phyloP scores from a whole-genome alignment of 2,888 invertebrate species.

The Cantharis lateralis region DNA sequence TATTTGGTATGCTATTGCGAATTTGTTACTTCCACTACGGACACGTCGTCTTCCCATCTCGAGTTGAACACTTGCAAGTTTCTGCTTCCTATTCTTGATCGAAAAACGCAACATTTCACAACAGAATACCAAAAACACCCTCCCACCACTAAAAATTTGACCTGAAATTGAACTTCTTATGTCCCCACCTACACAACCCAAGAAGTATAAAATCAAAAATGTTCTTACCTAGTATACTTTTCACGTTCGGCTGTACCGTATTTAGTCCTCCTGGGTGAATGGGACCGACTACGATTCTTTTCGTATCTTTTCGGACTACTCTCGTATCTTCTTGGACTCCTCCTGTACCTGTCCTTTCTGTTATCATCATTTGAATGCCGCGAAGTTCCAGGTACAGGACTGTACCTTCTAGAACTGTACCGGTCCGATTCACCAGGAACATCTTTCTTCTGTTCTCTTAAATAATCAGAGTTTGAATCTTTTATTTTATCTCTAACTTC shows the following conservation, averaged over 20 bases:
- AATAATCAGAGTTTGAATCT: not conserved
- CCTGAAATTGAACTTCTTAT: not conserved
- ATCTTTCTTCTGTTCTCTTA: not conserved
- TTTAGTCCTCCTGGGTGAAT: constrained; percentile 7
- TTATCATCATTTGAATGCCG: not conserved
- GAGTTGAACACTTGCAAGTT: not conserved
- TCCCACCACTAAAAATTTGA: not conserved
- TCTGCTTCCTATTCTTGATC: not conserved
- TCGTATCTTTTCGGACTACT: constrained; percentile 3
- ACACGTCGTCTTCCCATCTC: not conserved
- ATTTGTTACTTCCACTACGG: not conserved
- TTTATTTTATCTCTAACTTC: not conserved
- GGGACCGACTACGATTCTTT: constrained; percentile 12
- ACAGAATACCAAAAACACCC: not conserved
- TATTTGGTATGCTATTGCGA: not conserved
- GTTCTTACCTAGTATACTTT: constrained; percentile 14
- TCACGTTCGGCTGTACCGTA: not conserved
- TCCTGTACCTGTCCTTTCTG: not conserved
- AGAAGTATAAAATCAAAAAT: not conserved
- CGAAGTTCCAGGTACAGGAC: constrained; percentile 10
- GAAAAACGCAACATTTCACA: not conserved
- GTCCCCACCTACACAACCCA: not conserved
- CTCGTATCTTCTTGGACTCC: not conserved
- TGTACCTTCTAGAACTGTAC: not conserved
- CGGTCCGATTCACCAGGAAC: not conserved